Conservation (phyloP, 2,888 invertebrate species). For the Hypena proboscidalis region DNA sequence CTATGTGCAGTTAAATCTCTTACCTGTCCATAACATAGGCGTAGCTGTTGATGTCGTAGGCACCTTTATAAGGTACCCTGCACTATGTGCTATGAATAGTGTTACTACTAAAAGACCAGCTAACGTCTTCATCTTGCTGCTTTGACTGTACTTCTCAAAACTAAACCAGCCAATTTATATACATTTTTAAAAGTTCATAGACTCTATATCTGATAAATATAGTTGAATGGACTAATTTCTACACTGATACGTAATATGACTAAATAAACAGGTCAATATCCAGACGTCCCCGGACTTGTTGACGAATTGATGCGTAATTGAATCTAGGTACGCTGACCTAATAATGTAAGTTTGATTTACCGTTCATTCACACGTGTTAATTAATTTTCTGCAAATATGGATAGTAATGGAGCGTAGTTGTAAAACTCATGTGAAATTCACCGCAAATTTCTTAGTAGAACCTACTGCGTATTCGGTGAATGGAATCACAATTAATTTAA, state of each 20-base stretch:
- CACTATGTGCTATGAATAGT: slow-evolving; percentile 39
- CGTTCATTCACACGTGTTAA: no score
- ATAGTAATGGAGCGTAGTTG: no score
- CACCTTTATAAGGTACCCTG: slow-evolving; percentile 68
- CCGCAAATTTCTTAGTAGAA: no score
- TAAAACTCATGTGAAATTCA: no score
- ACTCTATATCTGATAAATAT: slow-evolving; percentile 51
- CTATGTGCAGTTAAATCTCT: slow-evolving; percentile 11
- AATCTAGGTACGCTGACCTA: no score
- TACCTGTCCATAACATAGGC: slow-evolving; percentile 27
- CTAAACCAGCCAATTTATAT: slow-evolving; percentile 48
- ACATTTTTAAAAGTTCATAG: slow-evolving; percentile 53
- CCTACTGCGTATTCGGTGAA: no score
- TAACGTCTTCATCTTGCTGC: slow-evolving; percentile 64
- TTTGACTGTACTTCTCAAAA: slow-evolving; percentile 40
- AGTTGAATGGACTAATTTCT: slow-evolving; percentile 63
- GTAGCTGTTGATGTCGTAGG: slow-evolving; percentile 48
- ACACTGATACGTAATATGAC: slow-evolving; percentile 24
- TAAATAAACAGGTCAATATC: slow-evolving; percentile 30
- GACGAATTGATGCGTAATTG: background rate
- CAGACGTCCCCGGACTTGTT: slow-evolving; percentile 16
- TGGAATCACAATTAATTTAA: no score
- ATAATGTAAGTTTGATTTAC: no score
- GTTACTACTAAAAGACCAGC: slow-evolving; percentile 49
- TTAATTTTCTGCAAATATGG: no score